These are phyloP conservation scores for Porphyrio hochstetteri DNA, from an alignment of 2,113 vertebrate genomes.

Conservation along the genomic window DNA sequence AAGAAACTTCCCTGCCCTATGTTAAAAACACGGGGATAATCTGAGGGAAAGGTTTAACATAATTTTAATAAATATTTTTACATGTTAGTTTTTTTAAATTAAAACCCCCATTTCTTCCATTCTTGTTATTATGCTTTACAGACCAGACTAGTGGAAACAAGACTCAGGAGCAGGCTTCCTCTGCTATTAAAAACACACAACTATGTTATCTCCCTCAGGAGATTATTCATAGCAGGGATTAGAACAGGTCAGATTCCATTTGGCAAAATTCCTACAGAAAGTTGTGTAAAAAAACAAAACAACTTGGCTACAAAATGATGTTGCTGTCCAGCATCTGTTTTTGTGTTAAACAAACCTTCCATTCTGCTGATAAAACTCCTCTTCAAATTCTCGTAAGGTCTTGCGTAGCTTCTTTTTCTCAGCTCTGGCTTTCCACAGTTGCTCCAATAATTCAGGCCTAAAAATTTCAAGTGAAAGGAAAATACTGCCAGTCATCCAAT, in stretches of 20 bases:
- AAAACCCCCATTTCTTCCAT: neutral
- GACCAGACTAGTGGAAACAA: neutral
- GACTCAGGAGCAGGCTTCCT: neutral
- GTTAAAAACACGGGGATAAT: neutral
- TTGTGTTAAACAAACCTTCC: conserved; percentile 84
- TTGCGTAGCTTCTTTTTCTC: conserved; percentile 97
- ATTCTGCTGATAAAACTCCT: conserved; percentile 94
- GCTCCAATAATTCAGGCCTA: conserved; percentile 97
- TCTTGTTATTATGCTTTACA: neutral
- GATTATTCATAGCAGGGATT: neutral
- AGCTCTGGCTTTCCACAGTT: conserved; percentile 96
- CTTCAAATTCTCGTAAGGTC: conserved; percentile 93
- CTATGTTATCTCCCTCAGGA: neutral
- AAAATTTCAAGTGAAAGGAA: conserved; percentile 43
- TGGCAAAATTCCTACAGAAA: neutral
- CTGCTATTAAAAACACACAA: neutral
- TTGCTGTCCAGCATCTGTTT: neutral
- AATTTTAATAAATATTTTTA: neutral
- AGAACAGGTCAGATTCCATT: neutral
- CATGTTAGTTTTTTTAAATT: neutral
- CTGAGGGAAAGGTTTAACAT: neutral
- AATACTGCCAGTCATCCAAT: neutral
- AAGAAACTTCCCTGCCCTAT: neutral
- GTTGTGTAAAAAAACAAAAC: neutral
- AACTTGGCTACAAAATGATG: neutral